phyloP scores from a whole-genome alignment of 1,140 invertebrate genomes.

The Mercenaria mercenaria region DNA sequence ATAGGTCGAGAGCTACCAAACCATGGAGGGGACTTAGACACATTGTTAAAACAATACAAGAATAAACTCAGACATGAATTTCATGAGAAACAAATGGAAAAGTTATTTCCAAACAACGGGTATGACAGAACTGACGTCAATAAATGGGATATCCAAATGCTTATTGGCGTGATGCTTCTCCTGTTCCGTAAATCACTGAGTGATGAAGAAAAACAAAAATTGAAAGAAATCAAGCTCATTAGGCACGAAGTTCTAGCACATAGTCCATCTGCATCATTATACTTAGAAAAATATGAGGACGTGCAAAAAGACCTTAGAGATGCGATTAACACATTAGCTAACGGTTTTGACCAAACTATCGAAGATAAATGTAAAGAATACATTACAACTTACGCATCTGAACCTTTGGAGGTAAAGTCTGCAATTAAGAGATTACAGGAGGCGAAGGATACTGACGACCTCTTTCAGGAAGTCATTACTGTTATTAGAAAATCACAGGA shows the following conservation, averaged over 20 bases:
- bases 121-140: background rate
- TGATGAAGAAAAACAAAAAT: background rate
- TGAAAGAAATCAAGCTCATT: background rate
- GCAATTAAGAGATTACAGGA: too few species aligned
- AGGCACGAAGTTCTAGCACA: background rate
- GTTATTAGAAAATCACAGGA: background rate
- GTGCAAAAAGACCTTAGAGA: background rate
- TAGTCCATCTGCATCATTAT: background rate
- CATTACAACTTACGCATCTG: background rate
- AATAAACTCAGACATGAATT: background rate
- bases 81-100: background rate
- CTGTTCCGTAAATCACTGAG: background rate
- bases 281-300: background rate
- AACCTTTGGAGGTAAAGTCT: background rate
- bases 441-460: background rate
- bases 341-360: background rate
- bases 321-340: background rate
- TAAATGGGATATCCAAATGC: slow-evolving; percentile 1
- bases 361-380: background rate
- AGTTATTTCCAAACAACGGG: background rate
- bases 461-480: background rate
- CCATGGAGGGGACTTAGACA: background rate
- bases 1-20: background rate
- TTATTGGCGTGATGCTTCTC: background rate
- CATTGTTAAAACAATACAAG: background rate